Evolutionary conservation across 2,113 vertebrate genomes (phyloP).

Genomic region (Eurystomus gularis): DNA sequence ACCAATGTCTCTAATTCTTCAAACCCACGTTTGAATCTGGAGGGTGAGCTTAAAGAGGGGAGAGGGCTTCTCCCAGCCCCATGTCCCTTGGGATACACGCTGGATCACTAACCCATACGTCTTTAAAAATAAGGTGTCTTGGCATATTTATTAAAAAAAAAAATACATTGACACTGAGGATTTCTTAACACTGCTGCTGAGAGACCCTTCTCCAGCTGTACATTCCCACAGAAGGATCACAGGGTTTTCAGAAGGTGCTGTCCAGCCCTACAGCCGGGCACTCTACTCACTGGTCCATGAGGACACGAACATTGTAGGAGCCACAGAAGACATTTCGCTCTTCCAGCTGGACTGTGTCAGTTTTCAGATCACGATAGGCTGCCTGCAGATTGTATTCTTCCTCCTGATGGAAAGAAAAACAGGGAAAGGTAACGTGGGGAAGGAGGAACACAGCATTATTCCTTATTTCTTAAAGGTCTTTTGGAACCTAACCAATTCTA

Average conservation of each 20-base stretch:
- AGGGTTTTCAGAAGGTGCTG: not conserved
- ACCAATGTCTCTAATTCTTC: not conserved
- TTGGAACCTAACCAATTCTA: too few relatives aligned
- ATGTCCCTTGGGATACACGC: not conserved
- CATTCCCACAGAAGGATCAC: not conserved
- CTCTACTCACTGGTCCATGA: constrained; percentile 78
- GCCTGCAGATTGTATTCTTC: constrained; percentile 60
- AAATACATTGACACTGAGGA: not conserved
- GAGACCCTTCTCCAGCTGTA: not conserved
- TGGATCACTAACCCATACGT: not conserved
- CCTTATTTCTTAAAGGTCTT: not conserved
- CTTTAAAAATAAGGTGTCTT: not conserved
- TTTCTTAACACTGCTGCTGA: not conserved
- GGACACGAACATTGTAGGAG: constrained; percentile 74
- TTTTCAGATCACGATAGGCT: constrained; percentile 75
- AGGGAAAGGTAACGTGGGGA: not conserved
- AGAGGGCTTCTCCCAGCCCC: not conserved
- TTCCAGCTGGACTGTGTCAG: constrained; percentile 76
- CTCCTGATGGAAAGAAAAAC: not conserved
- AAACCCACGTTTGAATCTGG: not conserved
- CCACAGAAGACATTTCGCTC: constrained; percentile 91
- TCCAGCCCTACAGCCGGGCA: not conserved
- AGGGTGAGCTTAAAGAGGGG: not conserved
- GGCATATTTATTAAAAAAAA: not conserved
- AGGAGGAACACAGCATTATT: not conserved